A percentile compares a stretch with the other conserved stretches of the same genome.
Evolutionary conservation across 2,113 vertebrate genomes (phyloP).

Genomic region (Carollia perspicillata): DNA sequence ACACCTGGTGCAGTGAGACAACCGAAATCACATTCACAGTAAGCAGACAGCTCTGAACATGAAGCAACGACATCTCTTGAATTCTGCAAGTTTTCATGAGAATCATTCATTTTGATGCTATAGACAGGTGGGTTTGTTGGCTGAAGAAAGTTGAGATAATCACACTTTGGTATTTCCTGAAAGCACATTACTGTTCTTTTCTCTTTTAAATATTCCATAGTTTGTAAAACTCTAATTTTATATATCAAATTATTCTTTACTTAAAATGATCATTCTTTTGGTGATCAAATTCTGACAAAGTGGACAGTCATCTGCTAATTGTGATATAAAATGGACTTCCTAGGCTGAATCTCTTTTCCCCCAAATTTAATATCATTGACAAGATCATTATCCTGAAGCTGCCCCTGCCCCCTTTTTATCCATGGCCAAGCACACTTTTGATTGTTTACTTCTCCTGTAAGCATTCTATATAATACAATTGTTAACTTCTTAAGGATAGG

Average conservation of each 20-base stretch:
- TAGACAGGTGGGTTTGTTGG: neutral
- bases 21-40: neutral
- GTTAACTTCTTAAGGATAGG: neutral
- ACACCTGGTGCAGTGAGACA: neutral
- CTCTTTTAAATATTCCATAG: neutral
- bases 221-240: neutral
- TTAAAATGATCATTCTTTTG: neutral
- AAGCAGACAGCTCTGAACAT: neutral
- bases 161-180: neutral
- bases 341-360: neutral
- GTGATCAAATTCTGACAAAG: neutral
- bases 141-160: neutral
- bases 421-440: neutral
- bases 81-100: neutral
- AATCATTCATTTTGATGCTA: neutral
- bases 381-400: neutral
- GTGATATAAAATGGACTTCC: neutral
- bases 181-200: neutral
- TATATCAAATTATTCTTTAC: neutral
- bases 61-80: neutral
- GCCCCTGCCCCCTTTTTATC: neutral
- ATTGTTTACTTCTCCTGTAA: neutral
- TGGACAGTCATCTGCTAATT: neutral
- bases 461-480: neutral
- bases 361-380: neutral